Evolutionary conservation across 2,888 invertebrate species (phyloP), one percentile per base, ranked within the genome.

Genomic region (Scaptomyza tumidula): DNA sequence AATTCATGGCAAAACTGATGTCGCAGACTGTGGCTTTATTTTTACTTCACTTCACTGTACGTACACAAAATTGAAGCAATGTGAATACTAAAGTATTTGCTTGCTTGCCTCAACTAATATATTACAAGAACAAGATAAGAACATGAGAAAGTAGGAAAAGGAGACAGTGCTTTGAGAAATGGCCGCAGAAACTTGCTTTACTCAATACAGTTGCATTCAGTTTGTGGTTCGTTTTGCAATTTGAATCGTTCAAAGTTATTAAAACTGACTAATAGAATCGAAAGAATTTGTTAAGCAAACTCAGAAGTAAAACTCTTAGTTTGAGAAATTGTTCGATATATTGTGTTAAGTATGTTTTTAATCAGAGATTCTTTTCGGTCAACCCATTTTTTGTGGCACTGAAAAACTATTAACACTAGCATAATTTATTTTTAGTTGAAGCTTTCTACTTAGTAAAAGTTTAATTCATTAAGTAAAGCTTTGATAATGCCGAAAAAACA

Each of bases 1-100:
- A 83, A 83, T 88, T 83, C 88, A 83, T 83, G 77, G 86, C 65
- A 61, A 79, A 74, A 68, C 76, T 74, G 82, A 81, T 86, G 83
- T 85, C 71, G 71, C 68, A 64, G 63, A 27, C 65, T 33, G 71
- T 57, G 83, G 69, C 67, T 85, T 82, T 82, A 69, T 70, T 71
- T 74, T 59, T 61, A 4, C 31, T 45, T 13, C 63, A 6, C 37
- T 14, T 35, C 43, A 6, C 27, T 24, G 48, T 37, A 62, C 41
- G 48, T 37, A 62, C 41, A 57, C 29, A 48, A 59, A 71, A 60
- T 67, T 64, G 57, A 67, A 65, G 76, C 73, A 82, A 71, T 76
- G 74, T 64, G 76, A 82, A 76, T 76, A 62, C 58, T 46, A 35
- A 70, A 75, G 53, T 57, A 69, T 57, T 58, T 57, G 37, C 56